phyloP scores from a whole-genome alignment of 92 coral and sea anemone genomes.

The Zoanthus gigantus region DNA sequence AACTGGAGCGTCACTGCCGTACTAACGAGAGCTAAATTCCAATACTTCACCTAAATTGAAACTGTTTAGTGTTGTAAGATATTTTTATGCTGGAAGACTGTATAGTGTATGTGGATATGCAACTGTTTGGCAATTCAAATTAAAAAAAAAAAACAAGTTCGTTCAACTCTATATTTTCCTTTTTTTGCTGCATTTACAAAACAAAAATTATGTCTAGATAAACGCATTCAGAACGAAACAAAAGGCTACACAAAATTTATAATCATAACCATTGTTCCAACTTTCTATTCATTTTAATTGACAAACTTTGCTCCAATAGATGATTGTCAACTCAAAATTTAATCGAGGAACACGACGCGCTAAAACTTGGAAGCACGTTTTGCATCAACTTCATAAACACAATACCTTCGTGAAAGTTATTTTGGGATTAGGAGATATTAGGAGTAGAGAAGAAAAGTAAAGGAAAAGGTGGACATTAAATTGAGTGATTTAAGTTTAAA shows the following conservation, averaged over 20 bases:
- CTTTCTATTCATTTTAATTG: neutral
- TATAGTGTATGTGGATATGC: no score
- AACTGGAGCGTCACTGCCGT: neutral
- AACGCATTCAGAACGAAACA: neutral
- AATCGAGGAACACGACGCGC: neutral
- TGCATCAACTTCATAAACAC: neutral
- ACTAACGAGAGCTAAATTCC: neutral
- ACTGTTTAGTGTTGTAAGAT: neutral
- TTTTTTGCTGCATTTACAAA: no score
- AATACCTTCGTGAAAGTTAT: neutral
- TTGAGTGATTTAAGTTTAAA: neutral
- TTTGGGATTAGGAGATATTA: no score
- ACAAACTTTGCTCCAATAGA: neutral
- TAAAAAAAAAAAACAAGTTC: no score
- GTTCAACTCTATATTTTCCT: no score
- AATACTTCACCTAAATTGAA: neutral
- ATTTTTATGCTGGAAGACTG: no score
- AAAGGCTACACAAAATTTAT: neutral
- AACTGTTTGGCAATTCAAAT: no score
- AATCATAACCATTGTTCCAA: neutral
- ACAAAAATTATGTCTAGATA: neutral
- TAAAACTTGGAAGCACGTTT: neutral
- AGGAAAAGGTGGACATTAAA: neutral
- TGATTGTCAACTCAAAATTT: neutral
- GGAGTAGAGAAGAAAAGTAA: no score